phyloP scores from a whole-genome alignment of 2,888 invertebrate species.

The Phyllotreta striolata region DNA sequence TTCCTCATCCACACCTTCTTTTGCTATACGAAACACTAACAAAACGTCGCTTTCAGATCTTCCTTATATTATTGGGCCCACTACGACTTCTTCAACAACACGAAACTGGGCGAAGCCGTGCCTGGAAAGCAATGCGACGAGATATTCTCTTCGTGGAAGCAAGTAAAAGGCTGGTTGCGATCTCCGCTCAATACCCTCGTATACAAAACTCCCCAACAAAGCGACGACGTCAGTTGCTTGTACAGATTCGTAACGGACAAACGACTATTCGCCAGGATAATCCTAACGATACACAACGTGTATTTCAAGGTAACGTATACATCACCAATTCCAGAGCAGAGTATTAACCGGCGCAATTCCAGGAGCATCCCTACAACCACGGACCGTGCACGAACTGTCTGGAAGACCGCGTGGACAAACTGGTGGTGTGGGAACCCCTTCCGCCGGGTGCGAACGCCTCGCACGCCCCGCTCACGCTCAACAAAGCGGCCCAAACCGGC shows the following conservation, averaged over 20 bases:
- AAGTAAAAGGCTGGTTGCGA: conserved; percentile 76
- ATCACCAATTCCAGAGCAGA: background rate
- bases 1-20: no score
- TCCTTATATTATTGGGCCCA: conserved; percentile 94
- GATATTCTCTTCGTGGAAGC: conserved; percentile 85
- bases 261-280: conserved; percentile 81
- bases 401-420: conserved; percentile 84
- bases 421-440: conserved; percentile 80
- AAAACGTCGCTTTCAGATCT: conserved; percentile 65
- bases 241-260: conserved; percentile 87
- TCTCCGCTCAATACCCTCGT: conserved; percentile 88
- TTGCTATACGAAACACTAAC: no score
- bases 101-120: conserved; percentile 83
- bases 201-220: conserved; percentile 78
- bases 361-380: conserved; percentile 80
- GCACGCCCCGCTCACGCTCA: conserved; percentile 63
- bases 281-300: conserved; percentile 79
- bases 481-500: conserved; percentile 72
- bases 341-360: conserved; percentile 36
- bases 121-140: conserved; percentile 86
- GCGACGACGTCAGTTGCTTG: conserved; percentile 79
- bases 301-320: conserved; percentile 73
- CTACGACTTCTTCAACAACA: conserved; percentile 93
- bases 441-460: conserved; percentile 60
- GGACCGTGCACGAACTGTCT: conserved; percentile 86